Conservation (phyloP, 2,888 invertebrate genomes). For the Stomorhina lunata region DNA sequence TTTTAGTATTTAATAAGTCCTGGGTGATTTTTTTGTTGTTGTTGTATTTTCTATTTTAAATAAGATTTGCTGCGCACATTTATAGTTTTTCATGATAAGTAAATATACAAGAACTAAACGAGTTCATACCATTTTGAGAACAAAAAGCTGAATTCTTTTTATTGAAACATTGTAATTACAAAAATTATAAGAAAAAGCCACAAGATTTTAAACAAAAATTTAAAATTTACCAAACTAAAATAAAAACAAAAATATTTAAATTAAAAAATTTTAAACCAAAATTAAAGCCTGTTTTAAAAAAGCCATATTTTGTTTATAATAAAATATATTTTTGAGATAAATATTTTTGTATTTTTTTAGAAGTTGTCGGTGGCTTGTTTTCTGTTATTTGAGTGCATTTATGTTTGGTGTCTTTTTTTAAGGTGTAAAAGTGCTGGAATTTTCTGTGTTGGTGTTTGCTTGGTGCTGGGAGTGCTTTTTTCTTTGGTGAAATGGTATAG, state of each 20-base stretch:
- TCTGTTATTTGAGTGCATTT: slow-evolving; percentile 26
- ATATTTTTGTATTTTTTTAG: slow-evolving; percentile 60
- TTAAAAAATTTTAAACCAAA: slow-evolving; percentile 10
- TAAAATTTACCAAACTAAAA: slow-evolving; percentile 28
- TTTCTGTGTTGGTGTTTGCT: slow-evolving; percentile 47
- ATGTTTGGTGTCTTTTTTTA: slow-evolving; percentile 13
- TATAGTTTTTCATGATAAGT: slow-evolving; percentile 53
- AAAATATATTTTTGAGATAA: not conserved
- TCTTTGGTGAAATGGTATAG: not conserved
- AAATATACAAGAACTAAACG: slow-evolving; percentile 33
- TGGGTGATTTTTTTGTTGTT: slow-evolving; percentile 59
- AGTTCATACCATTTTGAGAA: slow-evolving; percentile 50
- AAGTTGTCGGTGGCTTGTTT: slow-evolving; percentile 43
- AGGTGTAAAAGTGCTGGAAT: slow-evolving; percentile 58
- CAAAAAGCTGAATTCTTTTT: slow-evolving; percentile 52
- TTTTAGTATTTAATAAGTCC: slow-evolving; percentile 42
- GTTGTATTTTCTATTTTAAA: no score
- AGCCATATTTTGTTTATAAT: slow-evolving; percentile 44
- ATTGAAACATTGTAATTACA: slow-evolving; percentile 4
- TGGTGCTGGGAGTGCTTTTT: slow-evolving; percentile 58
- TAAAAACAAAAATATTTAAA: slow-evolving; percentile 33
- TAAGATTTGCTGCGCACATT: slow-evolving; percentile 68
- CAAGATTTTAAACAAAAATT: slow-evolving; percentile 37
- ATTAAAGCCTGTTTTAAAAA: slow-evolving; percentile 21
- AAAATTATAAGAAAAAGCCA: slow-evolving; percentile 48